Conservation (phyloP, 37 sponge, comb jelly and placozoan species). For the Ianthella basta region DNA sequence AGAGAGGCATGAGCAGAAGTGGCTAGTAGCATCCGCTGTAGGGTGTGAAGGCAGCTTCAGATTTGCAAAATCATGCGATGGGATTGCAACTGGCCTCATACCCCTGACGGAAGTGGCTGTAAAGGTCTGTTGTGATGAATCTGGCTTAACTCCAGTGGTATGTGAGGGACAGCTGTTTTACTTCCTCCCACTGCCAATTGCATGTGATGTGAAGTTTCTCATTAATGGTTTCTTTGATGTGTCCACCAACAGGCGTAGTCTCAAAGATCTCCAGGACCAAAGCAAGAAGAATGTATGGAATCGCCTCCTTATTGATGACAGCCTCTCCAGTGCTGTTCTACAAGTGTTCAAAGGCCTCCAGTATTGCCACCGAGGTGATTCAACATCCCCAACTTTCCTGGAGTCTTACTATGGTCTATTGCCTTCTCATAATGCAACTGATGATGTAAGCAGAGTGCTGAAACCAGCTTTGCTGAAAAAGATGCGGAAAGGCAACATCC, state of each 20-base stretch:
- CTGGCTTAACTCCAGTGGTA: neutral
- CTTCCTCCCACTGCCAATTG: conserved; percentile 67
- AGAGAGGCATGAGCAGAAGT: neutral
- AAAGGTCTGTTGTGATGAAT: neutral
- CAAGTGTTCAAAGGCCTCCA: conserved; percentile 26
- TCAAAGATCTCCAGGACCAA: conserved; percentile 29
- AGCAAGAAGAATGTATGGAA: conserved; percentile 53
- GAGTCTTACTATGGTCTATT: conserved; percentile 57
- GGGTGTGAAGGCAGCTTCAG: neutral
- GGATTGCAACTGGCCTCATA: conserved; percentile 11
- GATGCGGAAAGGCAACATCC: too few species aligned
- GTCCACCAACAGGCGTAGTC: conserved; percentile 41
- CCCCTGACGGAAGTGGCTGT: conserved; percentile 51
- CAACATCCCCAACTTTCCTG: conserved; percentile 5
- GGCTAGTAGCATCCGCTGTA: conserved; percentile 43
- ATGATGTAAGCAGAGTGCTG: neutral
- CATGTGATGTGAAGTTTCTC: conserved; percentile 43
- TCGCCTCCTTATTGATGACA: conserved; percentile 27
- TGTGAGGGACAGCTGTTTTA: conserved; percentile 44
- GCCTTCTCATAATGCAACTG: conserved; percentile 11
- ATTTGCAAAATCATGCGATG: neutral
- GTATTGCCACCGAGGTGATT: neutral
- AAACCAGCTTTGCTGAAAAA: neutral
- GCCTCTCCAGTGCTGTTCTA: conserved; percentile 44
- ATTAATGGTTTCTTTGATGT: conserved; percentile 66